These are phyloP conservation scores for Cinclus mexicanus DNA, from an alignment of 2,113 vertebrate species.

Conservation along the genomic window DNA sequence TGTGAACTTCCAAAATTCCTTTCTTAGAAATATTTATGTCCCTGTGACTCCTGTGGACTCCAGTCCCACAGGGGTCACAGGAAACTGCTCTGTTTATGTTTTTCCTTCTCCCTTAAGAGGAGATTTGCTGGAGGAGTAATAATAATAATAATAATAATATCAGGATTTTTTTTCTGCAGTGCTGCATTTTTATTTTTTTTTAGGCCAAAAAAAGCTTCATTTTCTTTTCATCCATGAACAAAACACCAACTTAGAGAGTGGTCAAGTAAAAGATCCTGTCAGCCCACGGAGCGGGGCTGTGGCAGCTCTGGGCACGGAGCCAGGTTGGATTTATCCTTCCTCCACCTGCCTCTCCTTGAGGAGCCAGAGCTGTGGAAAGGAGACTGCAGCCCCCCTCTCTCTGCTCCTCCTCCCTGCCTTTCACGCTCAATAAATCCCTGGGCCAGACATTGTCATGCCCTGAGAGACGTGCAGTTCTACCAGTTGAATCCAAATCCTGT, in stretches of 20 bases:
- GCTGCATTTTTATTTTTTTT: neutral
- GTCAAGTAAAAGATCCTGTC: neutral
- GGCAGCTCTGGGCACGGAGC: neutral
- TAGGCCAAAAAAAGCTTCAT: neutral
- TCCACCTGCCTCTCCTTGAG: neutral
- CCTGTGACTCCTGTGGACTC: neutral
- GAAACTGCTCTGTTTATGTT: neutral
- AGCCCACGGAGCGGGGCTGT: accelerated
- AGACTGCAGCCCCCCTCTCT: neutral
- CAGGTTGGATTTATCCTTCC: neutral
- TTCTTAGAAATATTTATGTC: neutral
- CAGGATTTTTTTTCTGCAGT: neutral
- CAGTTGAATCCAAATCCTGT: neutral
- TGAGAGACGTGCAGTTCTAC: neutral
- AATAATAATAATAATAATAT: neutral
- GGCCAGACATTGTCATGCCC: neutral
- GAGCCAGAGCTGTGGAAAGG: neutral
- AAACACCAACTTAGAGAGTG: neutral
- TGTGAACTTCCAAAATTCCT: neutral
- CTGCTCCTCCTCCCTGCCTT: neutral
- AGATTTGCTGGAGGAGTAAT: neutral
- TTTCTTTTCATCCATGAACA: neutral
- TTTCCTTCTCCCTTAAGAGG: neutral
- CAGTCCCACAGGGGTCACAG: neutral
- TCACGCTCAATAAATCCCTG: neutral